Conservation (phyloP, 2,113 vertebrate species). For the Caloenas nicobarica region DNA sequence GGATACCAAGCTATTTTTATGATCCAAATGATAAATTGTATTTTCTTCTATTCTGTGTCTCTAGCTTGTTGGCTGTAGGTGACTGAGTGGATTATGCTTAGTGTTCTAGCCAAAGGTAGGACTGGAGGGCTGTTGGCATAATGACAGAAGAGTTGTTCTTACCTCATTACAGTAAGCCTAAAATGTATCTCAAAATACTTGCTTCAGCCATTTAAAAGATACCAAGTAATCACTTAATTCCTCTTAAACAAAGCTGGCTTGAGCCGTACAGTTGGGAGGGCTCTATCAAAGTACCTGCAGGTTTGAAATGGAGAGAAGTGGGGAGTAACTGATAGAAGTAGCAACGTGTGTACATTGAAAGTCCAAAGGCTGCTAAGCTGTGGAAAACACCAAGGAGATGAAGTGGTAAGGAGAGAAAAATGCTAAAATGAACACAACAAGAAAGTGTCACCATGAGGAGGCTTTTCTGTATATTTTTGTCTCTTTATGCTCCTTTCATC, state of each 20-base stretch:
- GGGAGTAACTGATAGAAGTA: background rate
- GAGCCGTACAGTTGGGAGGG: background rate
- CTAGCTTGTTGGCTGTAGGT: background rate
- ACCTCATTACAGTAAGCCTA: background rate
- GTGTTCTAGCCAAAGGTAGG: background rate
- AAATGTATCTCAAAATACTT: background rate
- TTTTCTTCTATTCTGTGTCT: background rate
- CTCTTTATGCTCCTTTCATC: background rate
- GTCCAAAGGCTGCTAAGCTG: background rate
- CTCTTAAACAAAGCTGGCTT: background rate
- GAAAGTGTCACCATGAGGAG: background rate
- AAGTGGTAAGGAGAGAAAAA: background rate
- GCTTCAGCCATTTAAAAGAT: background rate
- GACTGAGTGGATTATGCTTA: background rate
- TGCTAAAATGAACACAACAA: background rate
- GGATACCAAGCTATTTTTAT: background rate
- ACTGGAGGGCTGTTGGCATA: background rate
- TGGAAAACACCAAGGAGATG: background rate
- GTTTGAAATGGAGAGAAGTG: background rate
- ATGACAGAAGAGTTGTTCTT: background rate
- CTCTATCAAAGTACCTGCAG: background rate
- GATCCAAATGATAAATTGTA: background rate
- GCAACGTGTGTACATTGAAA: fast-evolving
- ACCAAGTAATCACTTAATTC: background rate
- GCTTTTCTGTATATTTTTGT: background rate